Evolutionary conservation across 2,797 vertebrate species (phyloP).

Genomic region (Melopsittacus undulatus): DNA sequence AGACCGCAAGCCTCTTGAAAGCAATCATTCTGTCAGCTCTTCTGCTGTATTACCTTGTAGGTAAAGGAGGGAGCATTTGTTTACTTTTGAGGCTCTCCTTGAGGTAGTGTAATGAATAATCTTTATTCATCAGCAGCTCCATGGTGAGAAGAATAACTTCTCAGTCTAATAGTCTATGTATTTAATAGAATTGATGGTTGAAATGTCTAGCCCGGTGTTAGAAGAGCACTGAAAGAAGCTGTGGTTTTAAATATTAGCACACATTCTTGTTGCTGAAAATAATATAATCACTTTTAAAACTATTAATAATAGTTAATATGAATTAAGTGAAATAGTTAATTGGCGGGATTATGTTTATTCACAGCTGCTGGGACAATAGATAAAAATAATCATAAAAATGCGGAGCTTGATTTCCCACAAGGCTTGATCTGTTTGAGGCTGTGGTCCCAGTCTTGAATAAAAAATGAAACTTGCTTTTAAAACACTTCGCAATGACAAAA

Average conservation of each 20-base stretch:
- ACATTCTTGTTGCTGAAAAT: not conserved
- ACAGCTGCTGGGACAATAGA: not conserved
- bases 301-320: not conserved
- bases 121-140: not conserved
- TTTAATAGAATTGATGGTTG: not conserved
- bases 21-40: not conserved
- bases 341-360: not conserved
- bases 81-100: not conserved
- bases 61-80: not conserved
- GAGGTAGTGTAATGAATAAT: not conserved
- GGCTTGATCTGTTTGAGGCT: not conserved
- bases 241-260: not conserved
- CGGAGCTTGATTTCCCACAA: not conserved
- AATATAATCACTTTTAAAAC: not conserved
- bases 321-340: not conserved
- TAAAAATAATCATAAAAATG: not conserved
- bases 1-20: rapidly evolving
- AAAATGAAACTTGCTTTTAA: not conserved
- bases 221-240: not conserved
- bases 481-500: not conserved
- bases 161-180: not conserved
- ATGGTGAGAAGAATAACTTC: not conserved
- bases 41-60: not conserved
- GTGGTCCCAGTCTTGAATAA: not conserved
- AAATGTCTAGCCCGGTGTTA: not conserved